Conservation (phyloP, 2,888 invertebrate genomes). For the Antitype chi region DNA sequence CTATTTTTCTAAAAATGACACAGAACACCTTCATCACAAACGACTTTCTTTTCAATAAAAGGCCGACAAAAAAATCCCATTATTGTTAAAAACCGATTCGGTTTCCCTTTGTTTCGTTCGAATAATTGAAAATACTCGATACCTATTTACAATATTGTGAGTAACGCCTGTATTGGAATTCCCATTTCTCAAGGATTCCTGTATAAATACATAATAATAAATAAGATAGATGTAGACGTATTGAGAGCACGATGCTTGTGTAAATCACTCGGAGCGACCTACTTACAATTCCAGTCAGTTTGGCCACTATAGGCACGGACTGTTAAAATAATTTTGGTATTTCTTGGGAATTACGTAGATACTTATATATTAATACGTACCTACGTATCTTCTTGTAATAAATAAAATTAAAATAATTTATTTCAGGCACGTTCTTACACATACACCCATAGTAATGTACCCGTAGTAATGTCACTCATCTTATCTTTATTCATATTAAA, state of each 20-base stretch:
- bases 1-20: neutral
- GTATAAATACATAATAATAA: conserved; percentile 67
- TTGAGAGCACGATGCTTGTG: conserved; percentile 51
- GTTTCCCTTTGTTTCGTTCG: conserved; percentile 41
- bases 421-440: too few species aligned
- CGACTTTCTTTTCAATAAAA: conserved; percentile 13
- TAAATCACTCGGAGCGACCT: conserved; percentile 66
- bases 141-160: conserved; percentile 48
- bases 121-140: conserved; percentile 54
- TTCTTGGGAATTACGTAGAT: conserved; percentile 28
- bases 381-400: neutral
- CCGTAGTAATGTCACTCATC: too few species aligned
- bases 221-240: conserved; percentile 64
- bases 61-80: neutral
- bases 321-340: conserved; percentile 33
- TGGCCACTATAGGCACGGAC: conserved; percentile 13
- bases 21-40: neutral
- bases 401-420: too few species aligned
- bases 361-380: conserved; percentile 8
- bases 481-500: conserved; percentile 13
- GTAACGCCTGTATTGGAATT: conserved; percentile 36
- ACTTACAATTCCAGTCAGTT: conserved; percentile 56
- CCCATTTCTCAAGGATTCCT: conserved; percentile 47
- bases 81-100: conserved; percentile 19
- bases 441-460: too few species aligned